Percentiles rank a stretch among this genome's conserved stretches.
Conservation (phyloP, 2,797 vertebrate species). For the Sebastes flavidus region DNA sequence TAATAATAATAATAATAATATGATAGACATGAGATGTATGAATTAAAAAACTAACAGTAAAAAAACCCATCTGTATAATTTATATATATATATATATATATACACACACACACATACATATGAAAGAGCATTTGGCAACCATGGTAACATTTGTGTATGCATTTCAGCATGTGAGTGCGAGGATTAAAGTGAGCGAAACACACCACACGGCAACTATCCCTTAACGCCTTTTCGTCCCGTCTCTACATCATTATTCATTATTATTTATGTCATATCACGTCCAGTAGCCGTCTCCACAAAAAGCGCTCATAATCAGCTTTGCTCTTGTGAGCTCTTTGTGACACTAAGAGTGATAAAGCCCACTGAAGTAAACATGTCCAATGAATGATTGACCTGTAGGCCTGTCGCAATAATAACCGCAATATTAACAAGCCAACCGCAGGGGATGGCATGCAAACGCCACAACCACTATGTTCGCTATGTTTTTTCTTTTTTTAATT, state of each 20-base stretch:
- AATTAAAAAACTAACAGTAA: not conserved
- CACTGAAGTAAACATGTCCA: not conserved
- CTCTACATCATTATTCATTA: not conserved
- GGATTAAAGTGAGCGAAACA: not conserved
- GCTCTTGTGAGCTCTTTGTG: not conserved
- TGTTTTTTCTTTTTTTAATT: no score
- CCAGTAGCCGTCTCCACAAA: not conserved
- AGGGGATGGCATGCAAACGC: no score
- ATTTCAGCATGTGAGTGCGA: not conserved
- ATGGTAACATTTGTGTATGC: not conserved
- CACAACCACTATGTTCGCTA: no score
- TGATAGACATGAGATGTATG: not conserved
- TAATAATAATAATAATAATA: not conserved
- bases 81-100: not conserved
- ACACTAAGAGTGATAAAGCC: not conserved
- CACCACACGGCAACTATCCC: not conserved
- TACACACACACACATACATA: not conserved
- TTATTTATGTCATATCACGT: not conserved
- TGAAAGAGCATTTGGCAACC: not conserved
- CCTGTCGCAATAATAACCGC: no score
- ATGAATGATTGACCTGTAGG: not conserved
- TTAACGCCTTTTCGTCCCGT: not conserved
- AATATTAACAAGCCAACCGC: no score
- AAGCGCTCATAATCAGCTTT: not conserved
- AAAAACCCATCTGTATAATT: not conserved